These are phyloP conservation scores for Procavia capensis DNA, from an alignment of 2,113 vertebrate genomes.

Conservation along the genomic window DNA sequence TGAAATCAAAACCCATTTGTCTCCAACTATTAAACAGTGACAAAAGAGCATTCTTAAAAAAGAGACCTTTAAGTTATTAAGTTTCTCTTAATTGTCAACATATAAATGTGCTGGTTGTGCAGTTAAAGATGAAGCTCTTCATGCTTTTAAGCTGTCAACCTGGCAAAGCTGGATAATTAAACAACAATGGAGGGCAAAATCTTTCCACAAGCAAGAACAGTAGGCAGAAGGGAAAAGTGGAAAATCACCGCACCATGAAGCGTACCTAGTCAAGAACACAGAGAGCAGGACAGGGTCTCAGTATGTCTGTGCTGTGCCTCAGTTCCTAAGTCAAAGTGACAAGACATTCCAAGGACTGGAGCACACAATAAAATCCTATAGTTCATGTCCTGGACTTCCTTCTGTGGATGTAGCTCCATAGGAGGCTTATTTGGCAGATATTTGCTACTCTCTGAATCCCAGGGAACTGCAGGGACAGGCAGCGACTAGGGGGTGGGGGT, in stretches of 20 bases:
- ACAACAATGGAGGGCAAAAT: conserved; percentile 47
- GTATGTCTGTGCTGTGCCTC: not conserved
- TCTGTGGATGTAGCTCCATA: not conserved
- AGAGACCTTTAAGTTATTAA: conserved; percentile 55
- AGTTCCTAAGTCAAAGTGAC: not conserved
- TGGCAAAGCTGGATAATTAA: conserved; percentile 62
- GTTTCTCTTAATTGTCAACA: conserved; percentile 33
- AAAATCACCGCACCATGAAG: not conserved
- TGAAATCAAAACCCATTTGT: conserved; percentile 57
- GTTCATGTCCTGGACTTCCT: not conserved
- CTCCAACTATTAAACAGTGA: not conserved
- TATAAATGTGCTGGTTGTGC: conserved; percentile 32
- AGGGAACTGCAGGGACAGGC: not conserved
- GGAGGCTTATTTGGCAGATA: not conserved
- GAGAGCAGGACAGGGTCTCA: not conserved
- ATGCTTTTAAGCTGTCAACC: conserved; percentile 73
- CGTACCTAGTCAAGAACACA: conserved; percentile 19
- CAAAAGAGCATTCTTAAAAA: not conserved
- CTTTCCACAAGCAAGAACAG: conserved; percentile 43
- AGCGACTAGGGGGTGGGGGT: not conserved
- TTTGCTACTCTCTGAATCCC: conserved; percentile 18
- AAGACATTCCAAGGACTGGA: not conserved
- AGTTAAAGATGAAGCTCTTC: conserved; percentile 67
- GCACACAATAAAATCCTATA: not conserved
- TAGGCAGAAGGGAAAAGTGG: not conserved